A percentile compares a stretch with the other conserved stretches of the same genome.
Conservation (phyloP, 2,113 vertebrate genomes). For the Microcebus tavaratra region DNA sequence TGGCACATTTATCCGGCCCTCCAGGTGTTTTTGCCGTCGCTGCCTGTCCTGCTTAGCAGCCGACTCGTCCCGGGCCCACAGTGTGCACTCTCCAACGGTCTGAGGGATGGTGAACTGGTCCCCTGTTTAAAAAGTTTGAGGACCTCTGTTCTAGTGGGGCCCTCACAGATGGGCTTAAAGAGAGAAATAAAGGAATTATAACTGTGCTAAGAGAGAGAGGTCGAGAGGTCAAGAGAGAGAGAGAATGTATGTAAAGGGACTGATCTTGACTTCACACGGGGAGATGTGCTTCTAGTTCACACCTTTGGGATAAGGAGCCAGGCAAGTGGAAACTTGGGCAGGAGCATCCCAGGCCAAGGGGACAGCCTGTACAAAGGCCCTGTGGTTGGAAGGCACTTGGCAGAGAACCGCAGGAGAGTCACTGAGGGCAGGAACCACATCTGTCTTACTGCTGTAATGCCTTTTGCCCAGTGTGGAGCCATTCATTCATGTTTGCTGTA, state of each 20-base stretch:
- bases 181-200: neutral
- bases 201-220: neutral
- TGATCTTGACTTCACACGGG: neutral
- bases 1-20: too few species aligned
- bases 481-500: neutral
- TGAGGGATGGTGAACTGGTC: too few species aligned
- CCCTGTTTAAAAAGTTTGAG: too few species aligned
- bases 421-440: neutral
- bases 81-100: too few species aligned
- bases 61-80: too few species aligned
- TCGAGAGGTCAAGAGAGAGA: neutral
- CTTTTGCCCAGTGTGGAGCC: neutral
- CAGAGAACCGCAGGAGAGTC: neutral
- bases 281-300: neutral
- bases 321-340: neutral
- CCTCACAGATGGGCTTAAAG: neutral
- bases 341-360: neutral
- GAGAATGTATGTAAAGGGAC: too few species aligned
- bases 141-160: too few species aligned
- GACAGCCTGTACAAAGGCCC: neutral
- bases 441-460: neutral
- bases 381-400: neutral
- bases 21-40: too few species aligned
- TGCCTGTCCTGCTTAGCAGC: too few species aligned
- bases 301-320: neutral